These are phyloP conservation scores for Pontoporia blainvillei DNA, from an alignment of 2,113 vertebrate genomes.

Conservation along the genomic window DNA sequence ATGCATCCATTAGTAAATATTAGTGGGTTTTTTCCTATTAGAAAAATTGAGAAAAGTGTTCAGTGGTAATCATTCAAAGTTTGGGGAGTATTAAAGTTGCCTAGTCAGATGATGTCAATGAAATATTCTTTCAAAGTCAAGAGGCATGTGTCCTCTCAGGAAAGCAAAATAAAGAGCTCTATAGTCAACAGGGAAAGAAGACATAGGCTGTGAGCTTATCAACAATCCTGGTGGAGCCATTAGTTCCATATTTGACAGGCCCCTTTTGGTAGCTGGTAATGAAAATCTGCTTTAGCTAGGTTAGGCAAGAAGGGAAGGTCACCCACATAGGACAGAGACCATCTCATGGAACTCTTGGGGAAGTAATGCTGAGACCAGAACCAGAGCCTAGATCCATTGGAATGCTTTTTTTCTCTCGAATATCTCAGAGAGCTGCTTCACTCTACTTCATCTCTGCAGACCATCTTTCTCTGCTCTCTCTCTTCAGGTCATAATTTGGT, in stretches of 20 bases:
- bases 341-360: not conserved
- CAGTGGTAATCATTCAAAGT: not conserved
- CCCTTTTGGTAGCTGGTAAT: not conserved
- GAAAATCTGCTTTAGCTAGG: not conserved
- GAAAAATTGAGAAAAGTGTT: not conserved
- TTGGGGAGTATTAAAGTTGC: not conserved
- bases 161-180: not conserved
- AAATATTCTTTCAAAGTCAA: not conserved
- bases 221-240: not conserved
- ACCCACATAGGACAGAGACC: not conserved
- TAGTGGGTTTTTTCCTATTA: not conserved
- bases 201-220: not conserved
- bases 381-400: not conserved
- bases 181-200: not conserved
- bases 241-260: not conserved
- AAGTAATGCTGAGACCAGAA: not conserved
- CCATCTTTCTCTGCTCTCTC: not conserved
- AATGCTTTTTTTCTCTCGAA: not conserved
- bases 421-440: not conserved
- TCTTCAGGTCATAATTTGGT: not conserved
- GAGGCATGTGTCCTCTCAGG: not conserved
- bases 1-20: not conserved
- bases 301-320: not conserved
- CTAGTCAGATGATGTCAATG: not conserved
- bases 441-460: not conserved